These are phyloP conservation scores for Plecotus auritus DNA, from an alignment of 2,113 vertebrate genomes.

Conservation along the genomic window DNA sequence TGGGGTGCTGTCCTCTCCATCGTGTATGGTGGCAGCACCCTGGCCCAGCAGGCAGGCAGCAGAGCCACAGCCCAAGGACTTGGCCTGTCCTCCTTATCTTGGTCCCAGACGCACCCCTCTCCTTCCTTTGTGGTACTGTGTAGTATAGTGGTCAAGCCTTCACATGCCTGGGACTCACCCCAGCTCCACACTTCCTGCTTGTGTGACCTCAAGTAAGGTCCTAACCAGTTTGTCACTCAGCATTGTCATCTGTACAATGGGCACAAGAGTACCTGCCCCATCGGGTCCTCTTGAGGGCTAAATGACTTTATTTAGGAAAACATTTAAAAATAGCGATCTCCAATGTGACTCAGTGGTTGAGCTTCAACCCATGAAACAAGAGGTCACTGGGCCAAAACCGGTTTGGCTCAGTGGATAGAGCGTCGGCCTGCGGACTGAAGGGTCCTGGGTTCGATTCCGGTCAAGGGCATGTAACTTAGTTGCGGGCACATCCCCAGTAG, in stretches of 20 bases:
- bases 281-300: background rate
- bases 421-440: too few relatives aligned
- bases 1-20: background rate
- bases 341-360: too few relatives aligned
- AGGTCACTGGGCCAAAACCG: too few relatives aligned
- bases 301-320: background rate
- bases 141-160: background rate
- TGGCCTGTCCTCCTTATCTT: background rate
- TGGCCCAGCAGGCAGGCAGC: background rate
- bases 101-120: accelerated
- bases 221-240: background rate
- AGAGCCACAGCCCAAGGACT: background rate
- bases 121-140: background rate
- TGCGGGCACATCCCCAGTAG: too few relatives aligned
- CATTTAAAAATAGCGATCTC: too few relatives aligned
- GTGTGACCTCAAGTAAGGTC: background rate
- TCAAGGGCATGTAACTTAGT: too few relatives aligned
- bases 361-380: too few relatives aligned
- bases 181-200: background rate
- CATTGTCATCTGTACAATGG: background rate
- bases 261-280: background rate
- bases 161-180: accelerated
- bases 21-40: background rate
- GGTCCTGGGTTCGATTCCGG: too few relatives aligned
- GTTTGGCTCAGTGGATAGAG: too few relatives aligned